Percentiles rank a stretch among this genome's conserved stretches.
Conservation (phyloP, 1,140 invertebrate species). For the Limonius californicus region DNA sequence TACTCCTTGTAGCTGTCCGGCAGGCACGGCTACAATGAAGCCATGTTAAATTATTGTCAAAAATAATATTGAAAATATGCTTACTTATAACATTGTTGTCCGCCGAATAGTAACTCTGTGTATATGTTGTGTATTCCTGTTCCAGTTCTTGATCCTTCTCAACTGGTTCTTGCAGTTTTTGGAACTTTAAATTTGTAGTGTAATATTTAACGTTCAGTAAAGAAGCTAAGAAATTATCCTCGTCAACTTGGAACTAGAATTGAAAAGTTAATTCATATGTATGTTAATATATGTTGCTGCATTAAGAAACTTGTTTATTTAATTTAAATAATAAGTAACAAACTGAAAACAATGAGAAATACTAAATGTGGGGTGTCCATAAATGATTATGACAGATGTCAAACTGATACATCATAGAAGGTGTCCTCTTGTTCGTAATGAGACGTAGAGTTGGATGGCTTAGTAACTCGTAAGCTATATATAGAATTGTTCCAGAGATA, state of each 20-base stretch:
- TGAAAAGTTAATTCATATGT: neutral
- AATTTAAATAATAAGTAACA: too few relatives aligned
- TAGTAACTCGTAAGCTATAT: too few relatives aligned
- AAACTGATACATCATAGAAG: too few relatives aligned
- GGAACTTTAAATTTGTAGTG: constrained; percentile 72
- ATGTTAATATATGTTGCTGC: neutral
- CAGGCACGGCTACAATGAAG: constrained; percentile 69
- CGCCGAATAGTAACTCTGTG: neutral
- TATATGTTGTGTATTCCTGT: neutral
- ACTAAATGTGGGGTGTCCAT: too few relatives aligned
- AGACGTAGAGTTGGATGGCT: too few relatives aligned
- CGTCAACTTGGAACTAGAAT: constrained; percentile 62
- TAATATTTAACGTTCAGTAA: constrained; percentile 72
- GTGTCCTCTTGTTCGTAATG: too few relatives aligned
- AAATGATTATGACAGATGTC: too few relatives aligned
- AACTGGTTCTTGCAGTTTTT: constrained; percentile 51
- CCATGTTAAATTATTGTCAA: neutral
- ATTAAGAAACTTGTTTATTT: too few relatives aligned
- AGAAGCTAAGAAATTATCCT: constrained; percentile 67
- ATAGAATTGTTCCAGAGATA: too few relatives aligned
- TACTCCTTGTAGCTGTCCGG: constrained; percentile 84
- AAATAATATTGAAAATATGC: too few relatives aligned
- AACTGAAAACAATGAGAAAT: too few relatives aligned
- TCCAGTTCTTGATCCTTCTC: neutral
- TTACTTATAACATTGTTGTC: neutral